phyloP scores from a whole-genome alignment of 2,888 invertebrate genomes.

The Aporophyla lueneburgensis region DNA sequence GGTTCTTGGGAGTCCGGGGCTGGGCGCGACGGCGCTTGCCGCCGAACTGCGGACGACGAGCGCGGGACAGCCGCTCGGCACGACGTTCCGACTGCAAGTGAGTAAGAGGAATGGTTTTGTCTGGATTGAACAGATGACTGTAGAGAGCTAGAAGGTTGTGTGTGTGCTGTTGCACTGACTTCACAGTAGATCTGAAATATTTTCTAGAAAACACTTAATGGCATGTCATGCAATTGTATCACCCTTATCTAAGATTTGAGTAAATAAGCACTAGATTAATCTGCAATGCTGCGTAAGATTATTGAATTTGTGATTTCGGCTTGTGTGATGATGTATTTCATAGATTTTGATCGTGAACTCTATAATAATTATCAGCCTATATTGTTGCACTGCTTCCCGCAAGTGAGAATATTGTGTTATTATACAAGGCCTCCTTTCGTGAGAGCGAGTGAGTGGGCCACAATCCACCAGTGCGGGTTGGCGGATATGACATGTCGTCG shows the following conservation, averaged over 20 bases:
- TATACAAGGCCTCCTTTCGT: no score
- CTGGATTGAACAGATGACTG: background rate
- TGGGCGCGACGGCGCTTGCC: constrained; percentile 83
- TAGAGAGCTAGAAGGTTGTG: background rate
- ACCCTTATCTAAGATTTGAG: background rate
- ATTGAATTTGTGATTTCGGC: background rate
- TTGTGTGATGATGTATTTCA: background rate
- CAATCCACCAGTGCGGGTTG: no score
- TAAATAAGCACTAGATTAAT: background rate
- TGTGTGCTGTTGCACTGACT: background rate
- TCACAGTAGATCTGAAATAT: background rate
- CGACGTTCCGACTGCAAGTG: constrained; percentile 85
- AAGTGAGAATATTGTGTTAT: no score
- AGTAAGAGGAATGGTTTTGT: background rate
- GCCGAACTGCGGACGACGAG: constrained; percentile 85
- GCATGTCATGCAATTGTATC: background rate
- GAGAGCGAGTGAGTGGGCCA: no score
- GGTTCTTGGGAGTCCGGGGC: constrained; percentile 78
- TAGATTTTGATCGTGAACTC: background rate
- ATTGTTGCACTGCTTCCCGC: no score
- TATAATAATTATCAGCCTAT: background rate
- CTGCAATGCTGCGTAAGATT: background rate
- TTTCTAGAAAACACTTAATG: background rate
- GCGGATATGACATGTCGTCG: no score
- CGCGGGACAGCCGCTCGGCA: constrained; percentile 85